Conservation (phyloP, 2,113 vertebrate genomes). For the Gallinago jamesoni region DNA sequence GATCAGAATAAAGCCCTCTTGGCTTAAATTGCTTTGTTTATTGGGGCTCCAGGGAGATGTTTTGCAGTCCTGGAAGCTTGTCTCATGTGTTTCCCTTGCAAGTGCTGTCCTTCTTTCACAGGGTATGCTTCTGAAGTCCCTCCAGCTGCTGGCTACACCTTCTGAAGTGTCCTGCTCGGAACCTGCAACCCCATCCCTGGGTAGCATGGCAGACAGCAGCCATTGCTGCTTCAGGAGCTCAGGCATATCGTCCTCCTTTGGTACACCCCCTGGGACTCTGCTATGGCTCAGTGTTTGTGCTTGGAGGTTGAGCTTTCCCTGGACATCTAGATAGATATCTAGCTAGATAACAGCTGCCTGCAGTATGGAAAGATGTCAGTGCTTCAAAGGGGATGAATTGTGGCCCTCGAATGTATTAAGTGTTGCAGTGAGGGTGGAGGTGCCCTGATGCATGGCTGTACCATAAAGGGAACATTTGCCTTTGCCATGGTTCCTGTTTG, state of each 20-base stretch:
- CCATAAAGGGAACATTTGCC: neutral
- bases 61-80: neutral
- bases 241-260: neutral
- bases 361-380: neutral
- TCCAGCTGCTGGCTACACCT: slow-evolving; percentile 32
- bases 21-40: neutral
- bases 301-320: neutral
- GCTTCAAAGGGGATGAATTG: neutral
- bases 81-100: neutral
- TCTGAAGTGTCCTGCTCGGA: slow-evolving; percentile 10
- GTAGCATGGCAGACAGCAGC: neutral
- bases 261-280: neutral
- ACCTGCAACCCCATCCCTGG: neutral
- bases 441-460: neutral
- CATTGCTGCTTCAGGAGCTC: neutral
- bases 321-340: neutral
- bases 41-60: slow-evolving; percentile 6
- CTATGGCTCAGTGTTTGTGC: neutral
- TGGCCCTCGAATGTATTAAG: neutral
- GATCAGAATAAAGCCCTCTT: neutral
- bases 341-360: neutral
- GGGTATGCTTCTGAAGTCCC: neutral
- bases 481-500: neutral
- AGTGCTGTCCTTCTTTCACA: neutral
- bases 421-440: neutral